Evolutionary conservation across 2,888 invertebrate species (phyloP).

Genomic region (Leptopterna dolabrata): DNA sequence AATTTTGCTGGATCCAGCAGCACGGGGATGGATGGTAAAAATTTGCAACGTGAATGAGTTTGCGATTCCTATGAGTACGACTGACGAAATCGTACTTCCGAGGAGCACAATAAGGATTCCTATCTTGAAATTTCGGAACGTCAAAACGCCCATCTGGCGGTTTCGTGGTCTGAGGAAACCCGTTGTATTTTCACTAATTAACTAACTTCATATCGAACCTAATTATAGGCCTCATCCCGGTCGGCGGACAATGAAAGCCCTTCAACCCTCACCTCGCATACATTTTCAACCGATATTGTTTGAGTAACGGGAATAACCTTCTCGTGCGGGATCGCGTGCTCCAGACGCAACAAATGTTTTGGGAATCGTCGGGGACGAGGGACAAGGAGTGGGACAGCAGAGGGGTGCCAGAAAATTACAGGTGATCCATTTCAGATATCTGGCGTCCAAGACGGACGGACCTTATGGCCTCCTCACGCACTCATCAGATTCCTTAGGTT

Average conservation of each 20-base stretch:
- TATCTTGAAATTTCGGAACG: too few species aligned
- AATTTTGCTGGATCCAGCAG: too few species aligned
- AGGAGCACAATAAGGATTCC: too few species aligned
- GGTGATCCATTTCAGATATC: conserved; percentile 40
- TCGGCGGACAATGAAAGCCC: not conserved
- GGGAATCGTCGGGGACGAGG: not conserved
- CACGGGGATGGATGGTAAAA: too few species aligned
- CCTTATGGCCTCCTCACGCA: not conserved
- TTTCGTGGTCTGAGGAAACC: not conserved
- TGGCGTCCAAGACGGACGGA: conserved; percentile 1
- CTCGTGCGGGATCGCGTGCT: not conserved
- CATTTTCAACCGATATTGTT: not conserved
- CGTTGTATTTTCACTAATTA: not conserved
- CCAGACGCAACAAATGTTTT: not conserved
- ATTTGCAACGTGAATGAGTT: too few species aligned
- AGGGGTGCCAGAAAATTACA: conserved; percentile 36
- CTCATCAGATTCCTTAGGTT: not conserved
- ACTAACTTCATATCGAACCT: not conserved
- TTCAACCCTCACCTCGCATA: not conserved
- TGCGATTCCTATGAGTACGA: too few species aligned
- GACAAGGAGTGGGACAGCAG: not conserved
- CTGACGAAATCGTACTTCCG: too few species aligned
- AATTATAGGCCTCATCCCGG: not conserved
- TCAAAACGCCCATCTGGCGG: too few species aligned
- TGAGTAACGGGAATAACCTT: not conserved